Conservation (phyloP, 2,888 invertebrate species). For the Parapristionchus giblindavisi region DNA sequence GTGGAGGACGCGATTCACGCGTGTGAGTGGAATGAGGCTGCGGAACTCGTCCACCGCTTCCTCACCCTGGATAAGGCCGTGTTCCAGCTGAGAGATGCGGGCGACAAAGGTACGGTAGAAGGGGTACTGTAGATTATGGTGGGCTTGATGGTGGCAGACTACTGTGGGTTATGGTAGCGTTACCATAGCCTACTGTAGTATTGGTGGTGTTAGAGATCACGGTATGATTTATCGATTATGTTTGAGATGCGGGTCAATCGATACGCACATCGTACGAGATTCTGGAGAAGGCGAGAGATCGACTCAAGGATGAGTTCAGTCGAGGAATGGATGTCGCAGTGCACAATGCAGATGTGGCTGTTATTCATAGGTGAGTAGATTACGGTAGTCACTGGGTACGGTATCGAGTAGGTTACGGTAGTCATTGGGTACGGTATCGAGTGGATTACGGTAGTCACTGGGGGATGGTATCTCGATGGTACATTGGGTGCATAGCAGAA, state of each 20-base stretch:
- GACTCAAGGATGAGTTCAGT: constrained; percentile 76
- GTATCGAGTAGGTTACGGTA: background rate
- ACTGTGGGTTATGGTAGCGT: background rate
- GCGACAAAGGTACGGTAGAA: constrained; percentile 40
- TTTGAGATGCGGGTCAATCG: constrained; percentile 68
- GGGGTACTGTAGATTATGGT: background rate
- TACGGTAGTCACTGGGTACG: background rate
- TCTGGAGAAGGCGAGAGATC: constrained; percentile 70
- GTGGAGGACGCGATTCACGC: constrained; percentile 90
- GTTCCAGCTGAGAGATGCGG: constrained; percentile 62
- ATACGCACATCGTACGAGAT: constrained; percentile 80
- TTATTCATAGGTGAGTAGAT: constrained; percentile 80
- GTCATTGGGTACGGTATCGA: background rate
- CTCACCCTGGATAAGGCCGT: constrained; percentile 68
- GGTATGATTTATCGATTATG: background rate
- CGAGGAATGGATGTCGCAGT: constrained; percentile 91
- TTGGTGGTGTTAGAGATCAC: background rate
- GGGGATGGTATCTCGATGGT: too few species aligned
- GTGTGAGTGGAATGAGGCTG: constrained; percentile 95
- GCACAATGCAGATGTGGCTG: constrained; percentile 84
- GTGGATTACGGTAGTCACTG: background rate
- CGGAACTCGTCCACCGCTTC: constrained; percentile 87
- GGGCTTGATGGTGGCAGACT: background rate
- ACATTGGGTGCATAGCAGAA: background rate
- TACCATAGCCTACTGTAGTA: background rate